Evolutionary conservation across 2,113 vertebrate genomes (phyloP).

Genomic region (Myiozetetes cayanensis): DNA sequence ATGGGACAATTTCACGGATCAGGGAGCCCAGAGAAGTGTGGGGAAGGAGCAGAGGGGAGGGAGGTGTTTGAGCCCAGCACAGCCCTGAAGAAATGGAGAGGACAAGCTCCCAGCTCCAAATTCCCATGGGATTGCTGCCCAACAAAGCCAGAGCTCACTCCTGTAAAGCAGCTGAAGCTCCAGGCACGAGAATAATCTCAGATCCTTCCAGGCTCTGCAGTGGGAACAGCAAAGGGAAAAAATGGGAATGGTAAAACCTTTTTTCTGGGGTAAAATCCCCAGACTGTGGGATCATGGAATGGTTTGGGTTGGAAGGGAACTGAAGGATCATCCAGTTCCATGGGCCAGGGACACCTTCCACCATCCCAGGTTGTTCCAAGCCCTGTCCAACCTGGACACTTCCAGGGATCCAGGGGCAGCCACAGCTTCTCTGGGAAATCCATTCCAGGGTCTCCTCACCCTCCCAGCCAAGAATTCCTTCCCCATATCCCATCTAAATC

Average conservation of each 20-base stretch:
- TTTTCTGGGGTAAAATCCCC: too few species aligned
- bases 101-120: background rate
- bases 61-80: background rate
- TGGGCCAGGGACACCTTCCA: background rate
- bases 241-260: background rate
- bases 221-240: background rate
- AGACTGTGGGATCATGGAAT: background rate
- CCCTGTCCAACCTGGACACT: background rate
- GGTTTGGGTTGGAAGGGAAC: background rate
- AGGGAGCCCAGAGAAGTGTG: background rate
- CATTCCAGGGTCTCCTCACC: background rate
- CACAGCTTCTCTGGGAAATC: background rate
- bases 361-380: background rate
- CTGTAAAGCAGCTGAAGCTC: background rate
- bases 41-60: background rate
- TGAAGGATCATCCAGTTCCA: background rate
- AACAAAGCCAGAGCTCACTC: background rate
- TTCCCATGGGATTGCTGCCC: background rate
- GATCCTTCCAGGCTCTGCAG: too few species aligned
- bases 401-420: background rate
- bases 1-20: background rate
- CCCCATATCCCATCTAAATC: background rate
- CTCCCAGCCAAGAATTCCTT: background rate
- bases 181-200: background rate
- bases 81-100: background rate